Evolutionary conservation across 2,113 vertebrate species (phyloP).

Genomic region (Passer domesticus): DNA sequence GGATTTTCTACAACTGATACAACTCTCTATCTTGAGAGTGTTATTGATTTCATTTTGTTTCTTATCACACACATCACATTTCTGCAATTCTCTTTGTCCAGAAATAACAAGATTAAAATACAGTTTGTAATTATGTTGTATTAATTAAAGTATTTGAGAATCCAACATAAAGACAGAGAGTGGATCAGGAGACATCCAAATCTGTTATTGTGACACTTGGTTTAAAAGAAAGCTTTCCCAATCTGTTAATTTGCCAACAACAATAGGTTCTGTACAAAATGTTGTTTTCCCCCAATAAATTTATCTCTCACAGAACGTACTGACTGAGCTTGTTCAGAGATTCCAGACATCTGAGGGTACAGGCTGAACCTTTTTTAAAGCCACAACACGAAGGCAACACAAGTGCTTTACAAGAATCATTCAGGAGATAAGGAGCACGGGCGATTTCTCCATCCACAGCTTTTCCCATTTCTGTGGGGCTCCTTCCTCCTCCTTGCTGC

Average conservation of each 20-base stretch:
- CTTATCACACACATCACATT: background rate
- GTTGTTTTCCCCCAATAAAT: background rate
- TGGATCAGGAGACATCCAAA: conserved; percentile 19
- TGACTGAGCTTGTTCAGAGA: background rate
- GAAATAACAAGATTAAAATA: conserved; percentile 37
- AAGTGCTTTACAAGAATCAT: background rate
- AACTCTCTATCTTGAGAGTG: background rate
- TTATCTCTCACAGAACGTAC: background rate
- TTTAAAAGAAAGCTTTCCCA: conserved; percentile 9
- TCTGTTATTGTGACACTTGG: background rate
- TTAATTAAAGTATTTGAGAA: background rate
- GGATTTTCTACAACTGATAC: background rate
- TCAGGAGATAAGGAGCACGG: background rate
- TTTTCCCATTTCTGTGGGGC: background rate
- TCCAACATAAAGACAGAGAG: background rate
- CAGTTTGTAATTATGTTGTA: conserved; percentile 5
- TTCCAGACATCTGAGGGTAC: background rate
- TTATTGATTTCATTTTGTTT: background rate
- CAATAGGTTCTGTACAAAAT: conserved; percentile 13
- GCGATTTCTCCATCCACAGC: background rate
- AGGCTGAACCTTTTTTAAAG: background rate
- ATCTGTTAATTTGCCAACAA: conserved; percentile 19
- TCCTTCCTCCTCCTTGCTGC: background rate
- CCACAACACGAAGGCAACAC: accelerated
- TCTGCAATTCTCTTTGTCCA: conserved; percentile 23